phyloP scores from a whole-genome alignment of 2,797 vertebrate genomes.

The Prunella strophiata region DNA sequence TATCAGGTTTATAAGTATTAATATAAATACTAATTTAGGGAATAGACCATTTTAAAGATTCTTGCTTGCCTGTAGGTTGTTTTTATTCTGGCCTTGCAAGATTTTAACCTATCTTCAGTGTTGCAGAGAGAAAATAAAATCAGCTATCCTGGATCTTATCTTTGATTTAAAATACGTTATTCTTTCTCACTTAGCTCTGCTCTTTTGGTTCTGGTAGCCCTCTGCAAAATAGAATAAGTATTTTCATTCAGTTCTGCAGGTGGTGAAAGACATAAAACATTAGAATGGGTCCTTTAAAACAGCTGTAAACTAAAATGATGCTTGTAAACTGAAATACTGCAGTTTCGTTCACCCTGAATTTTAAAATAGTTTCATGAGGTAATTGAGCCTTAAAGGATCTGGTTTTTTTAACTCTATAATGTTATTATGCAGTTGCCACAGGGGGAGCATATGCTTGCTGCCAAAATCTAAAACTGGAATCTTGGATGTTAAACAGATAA shows the following conservation, averaged over 20 bases:
- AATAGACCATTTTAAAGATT: not conserved
- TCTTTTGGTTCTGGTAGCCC: conserved; percentile 9
- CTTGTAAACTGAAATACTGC: conserved; percentile 61
- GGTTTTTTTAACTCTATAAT: conserved; percentile 43
- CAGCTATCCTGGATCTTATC: not conserved
- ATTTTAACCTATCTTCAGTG: not conserved
- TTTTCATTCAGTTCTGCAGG: conserved; percentile 54
- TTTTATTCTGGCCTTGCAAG: conserved; percentile 2
- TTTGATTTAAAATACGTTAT: not conserved
- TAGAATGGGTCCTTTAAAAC: conserved; percentile 56
- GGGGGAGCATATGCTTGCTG: conserved; percentile 55
- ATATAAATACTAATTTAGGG: not conserved
- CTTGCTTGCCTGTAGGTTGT: not conserved
- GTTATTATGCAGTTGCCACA: conserved; percentile 65
- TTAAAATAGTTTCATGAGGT: conserved; percentile 66
- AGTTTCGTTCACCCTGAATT: conserved; percentile 54
- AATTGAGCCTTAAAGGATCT: conserved; percentile 65
- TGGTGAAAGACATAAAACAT: conserved; percentile 46
- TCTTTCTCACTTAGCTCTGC: not conserved
- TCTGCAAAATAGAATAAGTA: conserved; percentile 27
- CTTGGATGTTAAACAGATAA: conserved; percentile 73
- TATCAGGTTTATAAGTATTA: not conserved
- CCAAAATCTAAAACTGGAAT: conserved; percentile 66
- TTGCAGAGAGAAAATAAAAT: not conserved
- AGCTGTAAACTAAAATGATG: conserved; percentile 59